Evolutionary conservation across 2,113 vertebrate genomes (phyloP), one percentile per base, ranked within the genome.

Genomic region (Caloenas nicobarica): DNA sequence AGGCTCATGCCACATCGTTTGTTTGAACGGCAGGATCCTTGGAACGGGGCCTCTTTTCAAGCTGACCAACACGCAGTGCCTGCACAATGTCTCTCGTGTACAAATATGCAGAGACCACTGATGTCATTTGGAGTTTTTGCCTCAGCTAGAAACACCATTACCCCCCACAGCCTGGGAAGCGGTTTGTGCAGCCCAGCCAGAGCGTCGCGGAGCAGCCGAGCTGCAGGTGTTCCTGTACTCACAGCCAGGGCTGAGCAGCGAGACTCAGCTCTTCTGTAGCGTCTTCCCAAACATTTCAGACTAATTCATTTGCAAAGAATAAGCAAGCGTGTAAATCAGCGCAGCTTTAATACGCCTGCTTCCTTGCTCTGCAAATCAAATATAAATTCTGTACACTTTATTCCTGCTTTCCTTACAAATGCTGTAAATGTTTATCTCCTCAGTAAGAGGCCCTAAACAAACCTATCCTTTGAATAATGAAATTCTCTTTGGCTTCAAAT

Each of bases 61-160:
- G 38, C 3, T 1, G 0, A 22, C 2, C 0, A 29, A 23, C 11
- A 11, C 0, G 3, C 8, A 5, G 29, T 26, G 60, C 68, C 38
- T 31, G 31, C 31, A 22, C 29, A 16, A 8, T 2, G 9, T 17
- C 24, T 31, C 44, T 73, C 19, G n/a, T 16, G 4, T 16, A 14
- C 29, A 44, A 46, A 40, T 16, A 48, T 7, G 15, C 7, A 31
- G 46, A 31, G 4, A 48, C n/a, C 12, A 16, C 48, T 61, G 31
- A 34, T 62, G 29, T 28, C 64, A 2, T 56, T 4, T 24, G 65
- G 81, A 33, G 23, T 6, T 57, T 17, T 7, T 51, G 38, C 58
- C 73, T 58, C 7, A 0, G 40, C 34, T 48, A 31, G 69, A 74
- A 23, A 62, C 6, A 5, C 5, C 8, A 86, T 80, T 19, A 19